Evolutionary conservation across 2,113 vertebrate genomes (phyloP).

Genomic region (Colaptes auratus): DNA sequence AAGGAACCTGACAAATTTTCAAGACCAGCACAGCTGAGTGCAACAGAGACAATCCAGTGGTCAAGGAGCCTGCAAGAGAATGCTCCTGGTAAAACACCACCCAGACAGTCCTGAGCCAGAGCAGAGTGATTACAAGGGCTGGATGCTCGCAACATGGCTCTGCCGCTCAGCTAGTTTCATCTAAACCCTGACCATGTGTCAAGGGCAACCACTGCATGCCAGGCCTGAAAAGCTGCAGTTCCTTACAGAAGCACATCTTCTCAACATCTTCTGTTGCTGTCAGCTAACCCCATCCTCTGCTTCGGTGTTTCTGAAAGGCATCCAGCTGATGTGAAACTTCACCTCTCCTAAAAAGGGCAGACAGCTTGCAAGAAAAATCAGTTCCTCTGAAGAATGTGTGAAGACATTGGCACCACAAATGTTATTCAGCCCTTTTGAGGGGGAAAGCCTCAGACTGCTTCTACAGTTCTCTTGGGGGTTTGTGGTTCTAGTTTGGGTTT

Average conservation of each 20-base stretch:
- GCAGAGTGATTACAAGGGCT: background rate
- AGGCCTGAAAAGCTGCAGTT: background rate
- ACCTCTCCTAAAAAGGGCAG: background rate
- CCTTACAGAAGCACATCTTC: background rate
- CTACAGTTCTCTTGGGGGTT: rapidly evolving
- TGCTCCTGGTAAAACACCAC: rapidly evolving
- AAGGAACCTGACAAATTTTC: background rate
- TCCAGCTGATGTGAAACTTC: background rate
- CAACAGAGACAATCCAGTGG: background rate
- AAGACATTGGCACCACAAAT: background rate
- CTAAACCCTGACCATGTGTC: background rate
- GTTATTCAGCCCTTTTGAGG: background rate
- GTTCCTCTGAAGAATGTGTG: rapidly evolving
- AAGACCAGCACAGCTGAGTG: background rate
- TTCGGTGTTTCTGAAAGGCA: background rate
- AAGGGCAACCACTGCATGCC: background rate
- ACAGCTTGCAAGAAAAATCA: background rate
- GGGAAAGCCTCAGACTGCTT: background rate
- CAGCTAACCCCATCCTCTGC: background rate
- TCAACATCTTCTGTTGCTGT: background rate
- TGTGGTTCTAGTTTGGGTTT: background rate
- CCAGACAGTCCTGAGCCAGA: background rate
- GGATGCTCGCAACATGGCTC: background rate
- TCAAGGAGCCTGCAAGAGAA: background rate
- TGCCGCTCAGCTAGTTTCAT: background rate